These are phyloP conservation scores for Drosophila pandora DNA, from an alignment of 1,140 invertebrate species.

Conservation along the genomic window DNA sequence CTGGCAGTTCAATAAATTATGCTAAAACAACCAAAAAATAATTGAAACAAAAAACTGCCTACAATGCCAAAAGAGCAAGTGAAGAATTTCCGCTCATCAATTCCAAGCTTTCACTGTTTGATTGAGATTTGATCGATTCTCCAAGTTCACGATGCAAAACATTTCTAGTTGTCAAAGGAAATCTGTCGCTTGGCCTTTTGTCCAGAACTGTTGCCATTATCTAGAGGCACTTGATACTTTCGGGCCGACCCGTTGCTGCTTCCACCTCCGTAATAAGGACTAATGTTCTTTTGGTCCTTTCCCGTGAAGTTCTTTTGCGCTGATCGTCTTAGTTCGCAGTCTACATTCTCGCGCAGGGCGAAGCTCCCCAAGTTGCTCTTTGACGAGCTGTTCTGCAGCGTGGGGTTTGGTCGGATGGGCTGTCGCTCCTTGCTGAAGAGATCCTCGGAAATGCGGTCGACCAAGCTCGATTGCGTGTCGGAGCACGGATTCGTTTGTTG, in stretches of 20 bases:
- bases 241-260: conserved; percentile 50
- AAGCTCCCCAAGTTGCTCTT: conserved; percentile 76
- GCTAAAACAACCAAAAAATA: conserved; percentile 59
- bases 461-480: conserved; percentile 54
- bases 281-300: conserved; percentile 76
- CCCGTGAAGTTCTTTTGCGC: conserved; percentile 82
- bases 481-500: conserved; percentile 36
- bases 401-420: conserved; percentile 58
- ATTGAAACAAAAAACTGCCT: conserved; percentile 44
- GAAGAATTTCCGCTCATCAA: conserved; percentile 2
- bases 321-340: conserved; percentile 69
- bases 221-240: conserved; percentile 38
- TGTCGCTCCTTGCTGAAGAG: conserved; percentile 46
- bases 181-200: conserved; percentile 78
- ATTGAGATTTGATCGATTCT: background rate
- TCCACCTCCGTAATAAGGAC: conserved; percentile 62
- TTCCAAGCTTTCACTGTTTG: background rate
- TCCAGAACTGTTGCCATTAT: conserved; percentile 25
- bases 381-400: conserved; percentile 76
- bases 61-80: conserved; percentile 2
- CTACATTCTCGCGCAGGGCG: conserved; percentile 74
- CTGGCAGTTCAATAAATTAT: conserved; percentile 59
- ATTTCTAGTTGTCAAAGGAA: conserved; percentile 71
- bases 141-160: background rate
- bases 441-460: conserved; percentile 70